phyloP scores from a whole-genome alignment of 2,113 vertebrate genomes.

The Oceanites oceanicus region DNA sequence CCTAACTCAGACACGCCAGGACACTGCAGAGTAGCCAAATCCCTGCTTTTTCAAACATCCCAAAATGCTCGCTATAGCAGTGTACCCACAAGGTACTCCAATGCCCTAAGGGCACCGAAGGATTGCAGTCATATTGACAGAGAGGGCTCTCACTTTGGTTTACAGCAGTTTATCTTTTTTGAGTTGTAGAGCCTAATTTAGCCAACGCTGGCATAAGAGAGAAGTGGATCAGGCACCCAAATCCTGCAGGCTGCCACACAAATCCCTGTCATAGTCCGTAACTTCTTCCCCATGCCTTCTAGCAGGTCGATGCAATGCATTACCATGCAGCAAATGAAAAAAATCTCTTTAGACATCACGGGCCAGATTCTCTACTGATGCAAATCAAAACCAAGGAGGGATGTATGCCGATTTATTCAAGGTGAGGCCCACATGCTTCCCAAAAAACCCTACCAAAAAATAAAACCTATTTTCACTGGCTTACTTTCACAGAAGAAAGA shows the following conservation, averaged over 20 bases:
- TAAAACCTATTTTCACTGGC: background rate
- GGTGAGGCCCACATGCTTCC: background rate
- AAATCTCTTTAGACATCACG: background rate
- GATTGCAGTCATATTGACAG: background rate
- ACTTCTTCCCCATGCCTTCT: background rate
- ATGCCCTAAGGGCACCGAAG: accelerated
- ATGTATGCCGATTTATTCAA: background rate
- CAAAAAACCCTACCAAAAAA: background rate
- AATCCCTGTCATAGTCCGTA: background rate
- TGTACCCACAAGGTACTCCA: background rate
- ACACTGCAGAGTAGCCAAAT: background rate
- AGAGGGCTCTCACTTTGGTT: background rate
- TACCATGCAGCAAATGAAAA: background rate
- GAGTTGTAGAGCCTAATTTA: background rate
- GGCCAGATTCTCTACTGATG: background rate
- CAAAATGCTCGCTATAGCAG: background rate
- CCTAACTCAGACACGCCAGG: background rate
- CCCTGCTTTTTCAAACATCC: background rate
- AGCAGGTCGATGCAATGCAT: background rate
- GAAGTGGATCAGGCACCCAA: background rate
- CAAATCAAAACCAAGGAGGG: background rate
- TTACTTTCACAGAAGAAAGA: background rate
- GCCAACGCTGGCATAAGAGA: background rate
- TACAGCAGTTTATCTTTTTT: background rate
- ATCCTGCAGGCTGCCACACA: background rate